phyloP scores from a whole-genome alignment of 2,113 vertebrate genomes.

The Australoheros scitulus region DNA sequence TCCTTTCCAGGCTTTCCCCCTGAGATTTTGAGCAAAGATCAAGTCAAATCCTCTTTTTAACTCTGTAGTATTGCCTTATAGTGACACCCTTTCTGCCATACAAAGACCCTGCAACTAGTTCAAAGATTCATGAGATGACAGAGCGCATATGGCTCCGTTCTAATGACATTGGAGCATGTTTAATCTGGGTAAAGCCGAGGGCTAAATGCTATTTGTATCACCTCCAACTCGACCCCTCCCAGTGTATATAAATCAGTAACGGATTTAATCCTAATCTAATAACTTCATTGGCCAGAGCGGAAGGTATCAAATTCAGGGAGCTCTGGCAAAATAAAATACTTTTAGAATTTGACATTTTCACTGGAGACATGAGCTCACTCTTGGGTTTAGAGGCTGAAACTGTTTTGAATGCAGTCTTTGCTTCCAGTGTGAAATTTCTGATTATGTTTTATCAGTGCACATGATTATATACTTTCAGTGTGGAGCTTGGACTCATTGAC shows the following conservation, averaged over 20 bases:
- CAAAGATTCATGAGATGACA: constrained; percentile 62
- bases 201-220: constrained; percentile 78
- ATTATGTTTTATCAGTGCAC: constrained; percentile 36
- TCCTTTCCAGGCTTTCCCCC: constrained; percentile 2
- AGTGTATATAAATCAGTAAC: constrained; percentile 67
- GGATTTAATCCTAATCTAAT: constrained; percentile 80
- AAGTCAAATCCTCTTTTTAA: not conserved
- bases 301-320: constrained; percentile 48
- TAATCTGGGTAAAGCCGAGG: constrained; percentile 77
- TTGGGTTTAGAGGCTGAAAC: not conserved
- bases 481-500: constrained; percentile 30
- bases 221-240: constrained; percentile 69
- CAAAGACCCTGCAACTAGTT: constrained; percentile 25
- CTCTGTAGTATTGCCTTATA: not conserved
- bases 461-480: not conserved
- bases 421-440: not conserved
- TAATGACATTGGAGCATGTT: constrained; percentile 76
- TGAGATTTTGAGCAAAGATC: not conserved
- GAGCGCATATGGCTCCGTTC: constrained; percentile 65
- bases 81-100: not conserved
- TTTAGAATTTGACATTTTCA: constrained; percentile 26
- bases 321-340: constrained; percentile 42
- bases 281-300: constrained; percentile 68
- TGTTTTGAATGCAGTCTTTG: not conserved
- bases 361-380: not conserved